Base-by-base conservation (phyloP, 64 coral and sea anemone genomes). In the Orbicella faveolata region DNA sequence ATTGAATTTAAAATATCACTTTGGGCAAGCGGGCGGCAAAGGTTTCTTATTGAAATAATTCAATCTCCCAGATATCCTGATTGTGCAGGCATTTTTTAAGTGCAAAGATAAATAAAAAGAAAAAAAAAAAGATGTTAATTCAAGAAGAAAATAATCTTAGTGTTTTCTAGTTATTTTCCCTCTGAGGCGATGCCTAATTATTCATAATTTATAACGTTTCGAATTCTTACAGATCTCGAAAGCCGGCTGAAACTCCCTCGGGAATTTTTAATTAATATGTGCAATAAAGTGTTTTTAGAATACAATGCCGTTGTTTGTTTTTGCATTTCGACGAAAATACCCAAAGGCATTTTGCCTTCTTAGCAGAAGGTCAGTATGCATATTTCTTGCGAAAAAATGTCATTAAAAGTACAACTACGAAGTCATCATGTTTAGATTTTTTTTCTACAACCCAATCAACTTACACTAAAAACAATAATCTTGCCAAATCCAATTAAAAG, bases 401-500 rank as follows among this genome's bases (percentile, higher is more conserved):
- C 75, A 21, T 35, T 74, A 13, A 9, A 15, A 48, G 36, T 8
- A 33, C 1, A 74, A 0, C 8, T 13, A 34, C 25, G 2, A 74
- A 74, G 9, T 34, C 30, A 10, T 9, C 26, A 33, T 34, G 26
- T 34, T 4, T 26, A 35, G 12, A 5, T 48, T 48, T 35, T 74
- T 77, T 20, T 39, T 44, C 5, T 44, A 79, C 8, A 5, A n/a
- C 7, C 3, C 51, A 52, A 41, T 26, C 5, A 44, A 76, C 57
- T 9, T 13, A 30, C 19, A 55, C 21, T 54, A 20, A 23, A 54
- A 55, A 79, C 77, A 79, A 55, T 79, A 7, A n/a, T 79, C 77
- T 26, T 52, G 12, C 77, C 19, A 55, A 79, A 79, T 79, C 77
- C 51, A 79, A 79, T 79, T 79, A 54, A 25, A 59, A 77, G 44